Percentiles rank a stretch among this genome's conserved stretches.
phyloP scores from a whole-genome alignment of 1,140 invertebrate species.

The Hirudo medicinalis region DNA sequence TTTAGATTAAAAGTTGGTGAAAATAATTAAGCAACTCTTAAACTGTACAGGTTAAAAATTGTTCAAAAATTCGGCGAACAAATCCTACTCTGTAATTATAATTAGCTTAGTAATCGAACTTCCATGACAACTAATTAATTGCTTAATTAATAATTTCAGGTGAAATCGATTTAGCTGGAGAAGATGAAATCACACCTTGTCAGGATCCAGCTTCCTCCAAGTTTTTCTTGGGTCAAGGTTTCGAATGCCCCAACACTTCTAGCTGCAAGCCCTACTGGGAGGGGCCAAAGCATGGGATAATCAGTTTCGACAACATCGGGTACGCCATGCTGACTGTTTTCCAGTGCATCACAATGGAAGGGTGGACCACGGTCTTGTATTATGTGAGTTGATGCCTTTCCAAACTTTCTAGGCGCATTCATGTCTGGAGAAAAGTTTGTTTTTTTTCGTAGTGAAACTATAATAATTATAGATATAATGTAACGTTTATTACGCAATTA shows the following conservation, averaged over 20 bases:
- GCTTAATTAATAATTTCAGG: constrained; percentile 1
- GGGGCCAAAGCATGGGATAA: constrained; percentile 96
- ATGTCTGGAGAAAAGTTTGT: background rate
- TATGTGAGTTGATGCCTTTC: constrained; percentile 56
- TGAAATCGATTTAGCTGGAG: constrained; percentile 18
- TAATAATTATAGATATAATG: too few species aligned
- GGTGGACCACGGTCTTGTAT: constrained; percentile 98
- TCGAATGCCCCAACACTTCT: constrained; percentile 38
- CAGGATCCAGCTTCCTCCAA: constrained; percentile 14
- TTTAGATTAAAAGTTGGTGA: too few species aligned
- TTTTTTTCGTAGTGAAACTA: background rate
- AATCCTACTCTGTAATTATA: too few species aligned
- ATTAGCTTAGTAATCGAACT: too few species aligned
- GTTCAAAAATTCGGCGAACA: too few species aligned
- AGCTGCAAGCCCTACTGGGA: constrained; percentile 63
- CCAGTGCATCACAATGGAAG: constrained; percentile 99
- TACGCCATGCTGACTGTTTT: constrained; percentile 99
- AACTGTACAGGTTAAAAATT: too few species aligned
- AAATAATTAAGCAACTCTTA: too few species aligned
- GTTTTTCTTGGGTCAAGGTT: constrained; percentile 35
- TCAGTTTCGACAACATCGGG: constrained; percentile 95
- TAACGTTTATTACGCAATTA: too few species aligned
- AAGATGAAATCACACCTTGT: constrained; percentile 22
- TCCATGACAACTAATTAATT: too few species aligned
- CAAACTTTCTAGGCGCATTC: background rate